These are phyloP conservation scores for Clanis bilineata DNA, from an alignment of 2,888 invertebrate species.

Conservation along the genomic window DNA sequence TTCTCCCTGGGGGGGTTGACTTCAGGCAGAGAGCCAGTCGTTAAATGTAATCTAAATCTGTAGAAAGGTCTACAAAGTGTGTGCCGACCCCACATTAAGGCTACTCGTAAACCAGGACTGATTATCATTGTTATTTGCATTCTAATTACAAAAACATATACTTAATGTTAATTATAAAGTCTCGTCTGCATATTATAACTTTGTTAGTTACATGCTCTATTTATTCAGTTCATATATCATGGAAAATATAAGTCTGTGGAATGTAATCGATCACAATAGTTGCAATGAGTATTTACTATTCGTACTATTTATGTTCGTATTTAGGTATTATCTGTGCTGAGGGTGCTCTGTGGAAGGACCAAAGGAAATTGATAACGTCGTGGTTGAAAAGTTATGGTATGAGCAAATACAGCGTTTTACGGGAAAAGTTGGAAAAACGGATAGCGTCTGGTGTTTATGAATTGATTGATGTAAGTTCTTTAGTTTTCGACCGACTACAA, in stretches of 20 bases:
- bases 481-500: too few species aligned
- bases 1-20: too few species aligned
- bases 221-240: slow-evolving; percentile 12
- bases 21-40: too few species aligned
- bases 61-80: too few species aligned
- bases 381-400: slow-evolving; percentile 89
- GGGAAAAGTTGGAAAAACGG: slow-evolving; percentile 84
- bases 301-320: slow-evolving; percentile 18
- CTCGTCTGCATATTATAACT: neutral
- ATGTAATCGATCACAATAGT: neutral
- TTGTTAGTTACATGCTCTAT: neutral
- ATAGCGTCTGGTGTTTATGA: slow-evolving; percentile 84
- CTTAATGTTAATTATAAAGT: neutral
- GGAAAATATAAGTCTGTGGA: neutral
- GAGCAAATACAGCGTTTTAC: slow-evolving; percentile 83
- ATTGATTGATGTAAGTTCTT: slow-evolving; percentile 78
- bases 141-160: neutral
- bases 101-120: too few species aligned
- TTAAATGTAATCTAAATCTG: too few species aligned
- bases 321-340: slow-evolving; percentile 92
- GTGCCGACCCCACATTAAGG: too few species aligned
- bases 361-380: slow-evolving; percentile 87
- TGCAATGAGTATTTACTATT: neutral
- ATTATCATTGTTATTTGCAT: neutral
- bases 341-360: slow-evolving; percentile 91